Evolutionary conservation across 2,797 vertebrate species (phyloP).

Genomic region (Ambastaia sidthimunki): DNA sequence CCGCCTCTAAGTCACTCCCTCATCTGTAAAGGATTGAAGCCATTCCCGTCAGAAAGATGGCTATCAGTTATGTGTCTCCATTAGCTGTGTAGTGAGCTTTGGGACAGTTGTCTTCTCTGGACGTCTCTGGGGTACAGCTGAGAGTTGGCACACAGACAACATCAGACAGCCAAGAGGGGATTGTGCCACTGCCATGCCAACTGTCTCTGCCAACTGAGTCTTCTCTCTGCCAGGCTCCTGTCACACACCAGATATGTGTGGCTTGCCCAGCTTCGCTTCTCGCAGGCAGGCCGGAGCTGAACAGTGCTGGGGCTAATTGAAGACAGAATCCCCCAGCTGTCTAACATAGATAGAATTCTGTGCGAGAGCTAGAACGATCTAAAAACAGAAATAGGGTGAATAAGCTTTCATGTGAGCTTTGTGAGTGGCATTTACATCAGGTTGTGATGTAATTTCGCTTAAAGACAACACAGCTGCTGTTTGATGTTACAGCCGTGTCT

Average conservation of each 20-base stretch:
- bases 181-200: slow-evolving; percentile 52
- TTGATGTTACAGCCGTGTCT: background rate
- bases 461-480: slow-evolving; percentile 2
- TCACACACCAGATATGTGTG: slow-evolving; percentile 60
- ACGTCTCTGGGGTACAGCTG: slow-evolving; percentile 23
- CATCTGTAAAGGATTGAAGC: slow-evolving; percentile 5
- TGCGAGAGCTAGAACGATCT: slow-evolving; percentile 47
- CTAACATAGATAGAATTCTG: slow-evolving; percentile 49
- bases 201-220: slow-evolving; percentile 51
- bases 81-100: slow-evolving; percentile 30
- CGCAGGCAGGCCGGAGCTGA: slow-evolving; percentile 51
- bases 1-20: background rate
- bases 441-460: slow-evolving; percentile 6
- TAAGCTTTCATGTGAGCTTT: slow-evolving; percentile 19
- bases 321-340: slow-evolving; percentile 54
- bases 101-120: slow-evolving; percentile 32
- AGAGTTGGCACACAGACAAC: slow-evolving; percentile 52
- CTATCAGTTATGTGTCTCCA: slow-evolving; percentile 39
- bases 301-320: slow-evolving; percentile 56
- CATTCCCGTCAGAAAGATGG: slow-evolving; percentile 11
- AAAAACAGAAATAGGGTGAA: slow-evolving; percentile 9
- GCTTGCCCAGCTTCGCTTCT: slow-evolving; percentile 51
- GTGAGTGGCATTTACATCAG: slow-evolving; percentile 1
- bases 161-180: slow-evolving; percentile 49
- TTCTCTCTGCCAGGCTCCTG: slow-evolving; percentile 62